Percentiles rank a stretch among this genome's conserved stretches.
Conservation (phyloP, 2,113 vertebrate genomes). For the Pan paniscus region DNA sequence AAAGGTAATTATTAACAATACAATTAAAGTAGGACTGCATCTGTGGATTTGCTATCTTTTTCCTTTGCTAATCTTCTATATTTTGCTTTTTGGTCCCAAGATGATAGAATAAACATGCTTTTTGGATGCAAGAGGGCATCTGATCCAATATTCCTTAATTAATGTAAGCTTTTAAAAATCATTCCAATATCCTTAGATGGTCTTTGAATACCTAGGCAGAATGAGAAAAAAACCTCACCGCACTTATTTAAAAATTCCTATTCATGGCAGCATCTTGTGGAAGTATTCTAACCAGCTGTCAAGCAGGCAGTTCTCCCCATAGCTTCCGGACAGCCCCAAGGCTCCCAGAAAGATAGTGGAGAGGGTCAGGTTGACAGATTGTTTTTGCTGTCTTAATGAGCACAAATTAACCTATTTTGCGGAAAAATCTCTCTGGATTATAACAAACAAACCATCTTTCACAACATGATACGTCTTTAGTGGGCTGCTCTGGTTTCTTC, state of each 20-base stretch:
- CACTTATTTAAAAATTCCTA: not conserved
- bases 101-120: not conserved
- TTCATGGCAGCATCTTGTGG: not conserved
- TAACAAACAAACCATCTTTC: slow-evolving; percentile 52
- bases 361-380: slow-evolving; percentile 56
- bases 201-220: not conserved
- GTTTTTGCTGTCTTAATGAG: slow-evolving; percentile 68
- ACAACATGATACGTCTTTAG: not conserved
- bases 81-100: slow-evolving; percentile 27
- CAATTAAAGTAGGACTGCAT: not conserved
- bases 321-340: slow-evolving; percentile 35
- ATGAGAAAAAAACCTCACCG: not conserved
- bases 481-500: not conserved
- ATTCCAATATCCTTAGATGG: not conserved
- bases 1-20: not conserved
- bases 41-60: not conserved
- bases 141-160: slow-evolving; percentile 26
- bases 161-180: slow-evolving; percentile 28
- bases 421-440: slow-evolving; percentile 50
- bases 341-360: not conserved
- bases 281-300: slow-evolving; percentile 47
- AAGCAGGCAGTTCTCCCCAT: not conserved
- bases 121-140: slow-evolving; percentile 32
- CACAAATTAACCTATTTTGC: slow-evolving; percentile 59
- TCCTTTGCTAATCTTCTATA: not conserved